Base-by-base conservation (phyloP, 1,140 invertebrate species). In the Carposina sasakii region DNA sequence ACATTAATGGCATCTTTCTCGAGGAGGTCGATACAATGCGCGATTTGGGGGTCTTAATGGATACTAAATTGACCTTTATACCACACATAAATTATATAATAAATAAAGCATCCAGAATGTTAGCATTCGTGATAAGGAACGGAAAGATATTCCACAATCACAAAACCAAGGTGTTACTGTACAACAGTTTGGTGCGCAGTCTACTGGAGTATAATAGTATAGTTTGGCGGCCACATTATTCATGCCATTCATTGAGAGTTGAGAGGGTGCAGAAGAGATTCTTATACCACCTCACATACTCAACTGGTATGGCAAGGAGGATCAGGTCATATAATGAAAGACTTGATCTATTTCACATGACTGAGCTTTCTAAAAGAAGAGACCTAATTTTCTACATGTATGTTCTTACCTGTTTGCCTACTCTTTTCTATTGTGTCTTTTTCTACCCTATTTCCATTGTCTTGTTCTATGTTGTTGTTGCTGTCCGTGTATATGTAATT, bases 231-330 rank as follows among this genome's bases (percentile, higher is more conserved):
- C 41, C 41, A 20, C 20, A 16, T 30, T 30, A 30, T 30, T 17
- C 15, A 17, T 10, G 28, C 1, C 41, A 44, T 31, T 30, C 5
- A 30, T 15, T 30, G n/a, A 44, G 41, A 44, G 31, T 44, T 30
- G 41, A 44, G n/a, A 44, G 13, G 31, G 26, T 44, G 3, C 41
- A 44, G 31, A 44, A 44, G 19, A 44, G 31, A 20, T 44, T 44
- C n/a, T n/a, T n/a, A n/a, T n/a, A n/a, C n/a, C n/a, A n/a, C n/a
- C n/a, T n/a, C n/a, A n/a, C n/a, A n/a, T n/a, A n/a, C n/a, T n/a
- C n/a, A n/a, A n/a, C n/a, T n/a, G n/a, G n/a, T n/a, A n/a, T n/a
- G n/a, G n/a, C n/a, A n/a, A n/a, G n/a, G n/a, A n/a, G n/a, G n/a
- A n/a, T n/a, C n/a, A n/a, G n/a, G n/a, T n/a, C n/a, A n/a, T n/a